phyloP scores from a whole-genome alignment of 2,888 invertebrate species.

The Lymantria dispar region DNA sequence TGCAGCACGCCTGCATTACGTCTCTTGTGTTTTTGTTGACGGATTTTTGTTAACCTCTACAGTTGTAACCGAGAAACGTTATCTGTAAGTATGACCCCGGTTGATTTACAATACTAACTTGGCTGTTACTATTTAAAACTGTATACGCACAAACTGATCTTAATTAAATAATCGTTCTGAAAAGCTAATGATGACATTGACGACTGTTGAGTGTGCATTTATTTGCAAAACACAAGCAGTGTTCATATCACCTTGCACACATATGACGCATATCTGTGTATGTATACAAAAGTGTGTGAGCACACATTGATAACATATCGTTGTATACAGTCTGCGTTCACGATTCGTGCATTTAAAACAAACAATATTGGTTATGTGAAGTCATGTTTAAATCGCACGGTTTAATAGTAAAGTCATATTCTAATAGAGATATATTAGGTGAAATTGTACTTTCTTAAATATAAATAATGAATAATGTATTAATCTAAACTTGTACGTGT shows the following conservation, averaged over 20 bases:
- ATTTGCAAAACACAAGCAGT: conserved; percentile 26
- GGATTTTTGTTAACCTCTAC: conserved; percentile 75
- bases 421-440: too few relatives aligned
- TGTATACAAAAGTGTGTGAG: conserved; percentile 18
- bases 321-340: conserved; percentile 28
- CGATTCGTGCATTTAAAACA: conserved; percentile 28
- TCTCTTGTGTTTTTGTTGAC: conserved; percentile 79
- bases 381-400: too few relatives aligned
- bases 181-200: conserved; percentile 1
- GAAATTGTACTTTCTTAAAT: too few relatives aligned
- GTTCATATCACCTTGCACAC: conserved; percentile 30
- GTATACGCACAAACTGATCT: conserved; percentile 13
- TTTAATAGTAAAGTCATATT: too few relatives aligned
- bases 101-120: conserved; percentile 71
- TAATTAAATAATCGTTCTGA: conserved; percentile 6
- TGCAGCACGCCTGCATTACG: conserved; percentile 73
- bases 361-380: not conserved
- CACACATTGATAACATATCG: conserved; percentile 26
- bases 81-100: conserved; percentile 81
- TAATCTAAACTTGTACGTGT: too few relatives aligned
- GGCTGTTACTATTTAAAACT: conserved; percentile 50
- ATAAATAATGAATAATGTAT: too few relatives aligned
- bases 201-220: conserved; percentile 15
- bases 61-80: conserved; percentile 63
- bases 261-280: conserved; percentile 16